A percentile compares a stretch with the other conserved stretches of the same genome.
Evolutionary conservation across 2,113 vertebrate genomes (phyloP).

Genomic region (Chitala chitala): DNA sequence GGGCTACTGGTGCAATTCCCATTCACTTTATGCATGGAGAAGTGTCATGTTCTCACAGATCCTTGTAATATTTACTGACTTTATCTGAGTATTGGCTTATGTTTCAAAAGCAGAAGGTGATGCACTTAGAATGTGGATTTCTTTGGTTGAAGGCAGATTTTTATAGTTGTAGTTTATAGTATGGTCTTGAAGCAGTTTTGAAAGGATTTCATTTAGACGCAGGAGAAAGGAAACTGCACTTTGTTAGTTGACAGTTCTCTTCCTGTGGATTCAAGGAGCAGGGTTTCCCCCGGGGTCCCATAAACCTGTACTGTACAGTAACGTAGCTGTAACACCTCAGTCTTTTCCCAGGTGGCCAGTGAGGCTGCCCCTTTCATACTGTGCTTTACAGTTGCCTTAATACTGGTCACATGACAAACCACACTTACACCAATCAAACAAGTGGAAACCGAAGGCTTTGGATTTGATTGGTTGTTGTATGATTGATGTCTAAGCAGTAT

Average conservation of each 20-base stretch:
- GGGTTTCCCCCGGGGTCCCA: conserved; percentile 63
- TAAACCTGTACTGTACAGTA: conserved; percentile 47
- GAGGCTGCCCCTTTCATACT: conserved; percentile 44
- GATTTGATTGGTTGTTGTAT: conserved; percentile 27
- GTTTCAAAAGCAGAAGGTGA: conserved; percentile 59
- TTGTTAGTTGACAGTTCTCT: conserved; percentile 72
- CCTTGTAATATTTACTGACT: conserved; percentile 48
- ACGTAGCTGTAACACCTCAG: conserved; percentile 44
- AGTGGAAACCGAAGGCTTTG: not conserved
- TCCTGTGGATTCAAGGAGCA: conserved; percentile 70
- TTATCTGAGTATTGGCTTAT: conserved; percentile 54
- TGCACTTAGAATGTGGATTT: conserved; percentile 88
- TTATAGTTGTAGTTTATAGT: conserved; percentile 65
- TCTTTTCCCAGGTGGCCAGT: not conserved
- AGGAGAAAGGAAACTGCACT: conserved; percentile 45
- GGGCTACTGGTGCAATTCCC: too few species aligned
- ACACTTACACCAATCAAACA: too few species aligned
- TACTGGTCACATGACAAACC: conserved; percentile 56
- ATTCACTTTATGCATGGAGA: not conserved
- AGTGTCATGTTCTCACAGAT: not conserved
- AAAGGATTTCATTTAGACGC: conserved; percentile 18
- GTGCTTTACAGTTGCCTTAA: conserved; percentile 52
- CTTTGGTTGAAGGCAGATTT: conserved; percentile 71
- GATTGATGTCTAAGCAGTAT: not conserved
- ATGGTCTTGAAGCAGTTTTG: conserved; percentile 54